Evolutionary conservation across 2,888 invertebrate species (phyloP).

Genomic region (Stenchaetothrips biformis): DNA sequence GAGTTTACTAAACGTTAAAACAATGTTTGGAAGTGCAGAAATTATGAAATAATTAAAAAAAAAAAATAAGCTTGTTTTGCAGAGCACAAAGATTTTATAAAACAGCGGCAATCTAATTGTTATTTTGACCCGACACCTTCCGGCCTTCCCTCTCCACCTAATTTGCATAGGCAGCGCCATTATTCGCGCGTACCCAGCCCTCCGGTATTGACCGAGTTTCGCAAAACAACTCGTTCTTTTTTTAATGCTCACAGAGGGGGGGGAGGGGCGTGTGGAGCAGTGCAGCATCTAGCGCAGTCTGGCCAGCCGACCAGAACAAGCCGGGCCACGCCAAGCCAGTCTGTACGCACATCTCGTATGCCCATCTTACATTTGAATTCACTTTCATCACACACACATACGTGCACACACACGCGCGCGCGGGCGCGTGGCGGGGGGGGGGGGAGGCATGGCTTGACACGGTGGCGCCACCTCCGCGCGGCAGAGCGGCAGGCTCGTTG

Average conservation of each 20-base stretch:
- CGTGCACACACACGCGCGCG: not conserved
- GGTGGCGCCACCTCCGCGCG: too few species aligned
- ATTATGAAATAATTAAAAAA: not conserved
- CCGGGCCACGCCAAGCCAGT: slow-evolving; percentile 16
- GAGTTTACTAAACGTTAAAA: too few species aligned
- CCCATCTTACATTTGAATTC: slow-evolving; percentile 12
- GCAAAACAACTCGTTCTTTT: not conserved
- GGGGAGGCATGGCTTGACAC: not conserved
- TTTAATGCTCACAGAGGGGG: not conserved
- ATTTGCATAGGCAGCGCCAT: too few species aligned
- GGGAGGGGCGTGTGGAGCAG: not conserved
- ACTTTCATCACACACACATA: slow-evolving; percentile 16
- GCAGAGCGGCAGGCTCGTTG: too few species aligned
- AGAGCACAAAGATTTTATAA: too few species aligned
- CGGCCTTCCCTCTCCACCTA: too few species aligned
- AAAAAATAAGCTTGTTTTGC: too few species aligned
- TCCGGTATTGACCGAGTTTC: too few species aligned
- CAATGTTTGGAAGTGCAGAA: too few species aligned
- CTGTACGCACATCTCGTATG: not conserved
- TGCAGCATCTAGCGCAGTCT: not conserved
- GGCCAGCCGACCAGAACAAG: slow-evolving; percentile 30
- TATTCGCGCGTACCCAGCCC: too few species aligned
- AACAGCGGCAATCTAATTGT: too few species aligned
- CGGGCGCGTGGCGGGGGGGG: not conserved
- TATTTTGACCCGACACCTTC: too few species aligned